Evolutionary conservation across 2,113 vertebrate species (phyloP), one percentile per base, ranked within the genome.

Genomic region (Circaetus cinerascens): DNA sequence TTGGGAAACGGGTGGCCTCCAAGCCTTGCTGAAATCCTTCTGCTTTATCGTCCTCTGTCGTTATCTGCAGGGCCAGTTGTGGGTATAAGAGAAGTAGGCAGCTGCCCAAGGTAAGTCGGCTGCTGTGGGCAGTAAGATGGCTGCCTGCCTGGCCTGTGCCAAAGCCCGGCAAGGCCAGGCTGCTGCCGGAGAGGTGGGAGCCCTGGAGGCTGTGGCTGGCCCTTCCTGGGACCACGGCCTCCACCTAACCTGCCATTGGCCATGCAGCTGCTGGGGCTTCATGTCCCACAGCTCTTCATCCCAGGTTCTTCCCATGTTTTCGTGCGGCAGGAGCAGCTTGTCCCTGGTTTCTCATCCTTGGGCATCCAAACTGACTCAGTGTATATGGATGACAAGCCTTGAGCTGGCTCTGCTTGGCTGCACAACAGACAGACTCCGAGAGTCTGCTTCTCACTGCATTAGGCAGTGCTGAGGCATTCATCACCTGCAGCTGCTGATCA

Each of bases 381-480:
- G 36, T 6, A 4, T 10, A 2, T 0, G 2, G 34, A 45, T 0
- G 1, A 20, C 8, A 15, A 66, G 48, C 78, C 48, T 60, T 26
- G 62, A 72, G 57, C 43, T 86, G 55, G 30, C 9, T 86, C 45
- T n/a, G 34, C 75, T 62, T 57, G 83, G 79, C 88, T 55, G 38
- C 0, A 0, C 48, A n/a, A 11, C 76, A 71, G 18, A 41, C 1
- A 2, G 8, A 4, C 36, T 69, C 45, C 1, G 12, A 30, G 57
- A 53, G 34, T 50, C 30, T 68, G 48, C 78, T 73, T n/a, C 72
- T 91, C 32, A 0, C 68, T 77, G 72, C n/a, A 1, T 74, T 38
- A 63, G 64, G 63, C 62, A 57, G n/a, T 46, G 68, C 94, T 77
- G 73, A 60, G 22, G 27, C 25, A 20, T 50, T 62, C 72, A 38